Evolutionary conservation across 2,888 invertebrate genomes (phyloP), one percentile per base, ranked within the genome.

Genomic region (Lepidochitona cinerea): DNA sequence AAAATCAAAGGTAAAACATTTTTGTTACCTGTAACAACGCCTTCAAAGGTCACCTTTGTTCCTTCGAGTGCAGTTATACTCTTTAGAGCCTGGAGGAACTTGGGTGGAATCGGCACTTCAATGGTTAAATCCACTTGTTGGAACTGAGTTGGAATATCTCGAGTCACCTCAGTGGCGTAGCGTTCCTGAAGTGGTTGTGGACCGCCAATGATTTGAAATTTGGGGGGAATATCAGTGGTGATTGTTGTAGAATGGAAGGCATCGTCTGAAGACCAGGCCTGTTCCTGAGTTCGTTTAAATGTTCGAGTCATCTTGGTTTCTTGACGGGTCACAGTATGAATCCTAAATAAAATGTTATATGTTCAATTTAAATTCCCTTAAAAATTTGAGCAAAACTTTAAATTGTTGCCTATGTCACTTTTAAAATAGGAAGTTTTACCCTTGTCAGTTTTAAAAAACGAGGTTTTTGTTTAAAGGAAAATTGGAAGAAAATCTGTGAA

Each of bases 51-150:
- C 0, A 97, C 97, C 49, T 97, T 95, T 88, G 95, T 95, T 71
- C 98, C 98, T 92, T 98, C 98, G 75, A 93, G 92, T 9, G 97
- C 96, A 70, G 94, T 94, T 65, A 97, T 94, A 91, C 97, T 97
- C 87, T 95, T 95, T 89, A 98, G 93, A 3, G 95, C 95, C 49
- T 96, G 84, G 54, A 87, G 80, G 82, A 90, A 90, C 78, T 87
- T 86, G 2, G 90, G 90, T 54, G 90, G 88, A 5, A 88, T 84
- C 0, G 90, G 90, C 18, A 89, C 84, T 64, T 87, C 85, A 69
- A 90, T 87, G 6, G 86, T 87, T 70, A 90, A 77, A 74, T 90
- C 89, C n/a, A 89, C 85, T 12, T 87, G 88, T 73, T 89, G 88
- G 80, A 85, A 89, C 74, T 84, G 79, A 9, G 87, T 87, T 68